Conservation (phyloP, 2,113 vertebrate species). For the Spheniscus mendiculus region DNA sequence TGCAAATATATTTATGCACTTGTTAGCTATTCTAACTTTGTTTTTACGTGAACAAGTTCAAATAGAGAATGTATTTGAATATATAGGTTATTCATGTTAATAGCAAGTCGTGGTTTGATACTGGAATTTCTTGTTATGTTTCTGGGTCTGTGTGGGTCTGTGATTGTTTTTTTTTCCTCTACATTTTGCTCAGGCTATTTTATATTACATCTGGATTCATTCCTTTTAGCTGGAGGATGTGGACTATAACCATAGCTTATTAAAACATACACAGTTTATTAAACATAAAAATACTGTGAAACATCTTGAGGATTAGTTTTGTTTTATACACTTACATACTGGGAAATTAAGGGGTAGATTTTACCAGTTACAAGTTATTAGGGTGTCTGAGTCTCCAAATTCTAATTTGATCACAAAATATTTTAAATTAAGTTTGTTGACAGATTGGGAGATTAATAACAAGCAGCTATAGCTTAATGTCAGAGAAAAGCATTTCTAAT, state of each 20-base stretch:
- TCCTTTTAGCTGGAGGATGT: not conserved
- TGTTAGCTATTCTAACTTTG: not conserved
- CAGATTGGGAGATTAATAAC: not conserved
- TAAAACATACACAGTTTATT: not conserved
- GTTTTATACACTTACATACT: not conserved
- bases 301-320: not conserved
- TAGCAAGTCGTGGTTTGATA: not conserved
- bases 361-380: not conserved
- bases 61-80: constrained; percentile 4
- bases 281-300: not conserved
- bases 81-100: not conserved
- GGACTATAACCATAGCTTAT: not conserved
- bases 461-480: not conserved
- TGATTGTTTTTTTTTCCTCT: not conserved
- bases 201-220: not conserved
- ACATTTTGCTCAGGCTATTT: not conserved
- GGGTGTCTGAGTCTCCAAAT: not conserved
- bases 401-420: not conserved
- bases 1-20: not conserved
- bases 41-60: constrained; percentile 15
- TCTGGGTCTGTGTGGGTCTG: not conserved
- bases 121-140: not conserved
- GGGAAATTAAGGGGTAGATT: not conserved
- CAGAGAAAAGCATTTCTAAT: not conserved
- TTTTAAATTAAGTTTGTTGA: not conserved